phyloP scores from a whole-genome alignment of 2,113 vertebrate genomes.

The Lagopus muta region DNA sequence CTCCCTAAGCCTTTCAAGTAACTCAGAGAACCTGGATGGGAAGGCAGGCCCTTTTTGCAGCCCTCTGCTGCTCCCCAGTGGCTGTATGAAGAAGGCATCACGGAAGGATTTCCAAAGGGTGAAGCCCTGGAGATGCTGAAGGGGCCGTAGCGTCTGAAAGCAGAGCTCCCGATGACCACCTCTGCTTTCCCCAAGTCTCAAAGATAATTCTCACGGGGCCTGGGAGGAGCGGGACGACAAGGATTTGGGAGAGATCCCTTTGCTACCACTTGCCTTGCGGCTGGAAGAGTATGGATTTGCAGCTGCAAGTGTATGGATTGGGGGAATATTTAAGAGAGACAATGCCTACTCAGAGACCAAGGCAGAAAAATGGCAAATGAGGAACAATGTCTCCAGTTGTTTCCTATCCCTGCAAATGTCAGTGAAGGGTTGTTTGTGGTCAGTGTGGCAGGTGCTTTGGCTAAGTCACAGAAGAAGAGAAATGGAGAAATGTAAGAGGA shows the following conservation, averaged over 20 bases:
- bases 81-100: not conserved
- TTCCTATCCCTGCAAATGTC: not conserved
- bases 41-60: not conserved
- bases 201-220: not conserved
- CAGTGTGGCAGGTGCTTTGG: accelerated
- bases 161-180: not conserved
- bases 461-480: not conserved
- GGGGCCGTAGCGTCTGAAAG: not conserved
- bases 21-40: accelerated
- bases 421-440: accelerated
- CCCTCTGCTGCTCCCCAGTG: slow-evolving; percentile 53
- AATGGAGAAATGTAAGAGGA: not conserved
- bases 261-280: not conserved
- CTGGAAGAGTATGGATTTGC: not conserved
- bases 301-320: not conserved
- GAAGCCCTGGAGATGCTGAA: not conserved
- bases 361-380: not conserved
- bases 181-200: not conserved
- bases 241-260: not conserved
- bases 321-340: not conserved
- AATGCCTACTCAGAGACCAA: not conserved
- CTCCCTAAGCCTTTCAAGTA: accelerated
- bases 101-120: not conserved
- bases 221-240: not conserved
- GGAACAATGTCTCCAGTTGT: not conserved